phyloP scores from a whole-genome alignment of 2,888 invertebrate species.

The Miltochrista miniata region DNA sequence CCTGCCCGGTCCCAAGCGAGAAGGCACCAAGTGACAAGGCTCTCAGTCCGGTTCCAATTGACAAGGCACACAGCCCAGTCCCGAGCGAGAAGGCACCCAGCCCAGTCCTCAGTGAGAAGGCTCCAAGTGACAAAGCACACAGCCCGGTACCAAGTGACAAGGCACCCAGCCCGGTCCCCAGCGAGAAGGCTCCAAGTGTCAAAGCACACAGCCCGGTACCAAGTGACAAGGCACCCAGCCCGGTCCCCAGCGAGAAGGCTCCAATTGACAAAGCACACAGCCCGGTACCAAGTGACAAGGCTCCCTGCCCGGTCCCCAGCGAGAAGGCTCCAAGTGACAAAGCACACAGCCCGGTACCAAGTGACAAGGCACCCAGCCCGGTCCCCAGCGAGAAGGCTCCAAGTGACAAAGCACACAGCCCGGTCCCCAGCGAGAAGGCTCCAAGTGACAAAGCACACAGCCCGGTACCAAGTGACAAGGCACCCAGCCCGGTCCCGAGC shows the following conservation, averaged over 20 bases:
- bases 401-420: neutral
- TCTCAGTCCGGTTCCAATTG: too few relatives aligned
- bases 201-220: neutral
- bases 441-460: too few relatives aligned
- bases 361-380: neutral
- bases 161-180: neutral
- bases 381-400: too few relatives aligned
- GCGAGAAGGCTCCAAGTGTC: constrained; percentile 11
- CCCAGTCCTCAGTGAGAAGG: too few relatives aligned
- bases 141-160: constrained; percentile 7
- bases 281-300: neutral
- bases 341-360: neutral
- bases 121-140: too few relatives aligned
- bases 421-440: neutral
- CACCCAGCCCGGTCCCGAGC: neutral
- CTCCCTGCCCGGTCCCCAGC: neutral
- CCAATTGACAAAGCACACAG: neutral
- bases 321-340: constrained; percentile 1
- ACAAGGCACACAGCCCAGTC: constrained; percentile 7
- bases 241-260: neutral
- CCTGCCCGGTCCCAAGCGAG: neutral
- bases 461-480: constrained; percentile 6
- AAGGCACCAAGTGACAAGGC: constrained; percentile 5
- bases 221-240: constrained; percentile 1
- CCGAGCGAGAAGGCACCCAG: constrained; percentile 1